Percentiles rank a stretch among this genome's conserved stretches.
Conservation (phyloP, 2,113 vertebrate genomes). For the Aepyceros melampus region DNA sequence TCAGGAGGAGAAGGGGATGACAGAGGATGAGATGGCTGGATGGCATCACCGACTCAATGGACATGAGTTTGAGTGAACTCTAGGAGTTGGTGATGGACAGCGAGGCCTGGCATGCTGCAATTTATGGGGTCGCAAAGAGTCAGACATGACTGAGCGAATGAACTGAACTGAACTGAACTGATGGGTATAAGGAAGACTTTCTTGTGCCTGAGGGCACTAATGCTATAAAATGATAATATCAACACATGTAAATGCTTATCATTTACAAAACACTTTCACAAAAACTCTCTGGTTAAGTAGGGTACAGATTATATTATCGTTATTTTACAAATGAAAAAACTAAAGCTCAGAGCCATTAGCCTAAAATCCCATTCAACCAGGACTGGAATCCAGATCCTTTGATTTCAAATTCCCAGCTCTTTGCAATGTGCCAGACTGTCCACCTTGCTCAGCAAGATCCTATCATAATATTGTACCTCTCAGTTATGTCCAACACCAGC, state of each 20-base stretch:
- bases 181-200: neutral
- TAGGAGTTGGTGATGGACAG: too few species aligned
- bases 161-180: too few species aligned
- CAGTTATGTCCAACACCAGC: neutral
- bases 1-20: too few species aligned
- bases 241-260: neutral
- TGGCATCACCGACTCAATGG: too few species aligned
- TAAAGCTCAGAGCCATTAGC: neutral
- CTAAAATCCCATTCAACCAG: neutral
- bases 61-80: too few species aligned
- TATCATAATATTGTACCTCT: neutral
- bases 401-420: neutral
- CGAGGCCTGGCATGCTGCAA: too few species aligned
- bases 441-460: neutral
- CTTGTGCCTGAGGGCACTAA: neutral
- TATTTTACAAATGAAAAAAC: neutral
- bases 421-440: neutral
- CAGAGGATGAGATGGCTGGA: too few species aligned
- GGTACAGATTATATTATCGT: neutral
- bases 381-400: neutral
- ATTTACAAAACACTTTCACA: neutral
- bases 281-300: neutral
- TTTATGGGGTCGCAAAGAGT: too few species aligned
- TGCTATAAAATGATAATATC: neutral
- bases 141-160: fast-evolving